Evolutionary conservation across 1,140 invertebrate species (phyloP).

Genomic region (Neelides sp.): DNA sequence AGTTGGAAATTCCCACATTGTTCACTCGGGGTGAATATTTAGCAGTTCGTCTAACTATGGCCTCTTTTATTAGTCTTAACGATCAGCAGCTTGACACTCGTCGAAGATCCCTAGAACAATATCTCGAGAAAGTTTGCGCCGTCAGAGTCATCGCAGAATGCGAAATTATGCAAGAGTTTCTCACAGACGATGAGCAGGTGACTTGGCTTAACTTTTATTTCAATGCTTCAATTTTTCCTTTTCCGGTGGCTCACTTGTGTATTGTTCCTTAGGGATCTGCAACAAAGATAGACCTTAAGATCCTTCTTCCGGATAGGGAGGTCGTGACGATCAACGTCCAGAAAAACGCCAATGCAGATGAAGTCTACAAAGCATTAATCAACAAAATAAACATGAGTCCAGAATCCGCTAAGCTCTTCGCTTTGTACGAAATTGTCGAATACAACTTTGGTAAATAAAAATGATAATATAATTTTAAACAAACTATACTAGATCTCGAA

Average conservation of each 20-base stretch:
- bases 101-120: constrained; percentile 86
- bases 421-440: constrained; percentile 95
- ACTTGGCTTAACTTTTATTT: neutral
- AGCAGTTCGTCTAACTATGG: neutral
- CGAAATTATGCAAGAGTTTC: constrained; percentile 92
- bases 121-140: constrained; percentile 96
- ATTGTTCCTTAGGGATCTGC: constrained; percentile 47
- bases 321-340: constrained; percentile 84
- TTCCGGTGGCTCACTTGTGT: constrained; percentile 6
- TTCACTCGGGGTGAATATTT: neutral
- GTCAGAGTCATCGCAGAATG: constrained; percentile 94
- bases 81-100: constrained; percentile 93
- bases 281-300: constrained; percentile 84
- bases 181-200: constrained; percentile 72
- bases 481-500: neutral
- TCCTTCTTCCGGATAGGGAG: constrained; percentile 65
- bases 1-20: constrained; percentile 29
- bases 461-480: constrained; percentile 5
- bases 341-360: constrained; percentile 76
- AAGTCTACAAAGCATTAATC: constrained; percentile 80
- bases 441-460: constrained; percentile 72
- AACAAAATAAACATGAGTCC: constrained; percentile 69
- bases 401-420: constrained; percentile 79
- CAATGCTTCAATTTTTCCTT: neutral
- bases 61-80: constrained; percentile 46